Evolutionary conservation across 2,888 invertebrate genomes (phyloP), one percentile per base, ranked within the genome.

Genomic region (Labia minor): DNA sequence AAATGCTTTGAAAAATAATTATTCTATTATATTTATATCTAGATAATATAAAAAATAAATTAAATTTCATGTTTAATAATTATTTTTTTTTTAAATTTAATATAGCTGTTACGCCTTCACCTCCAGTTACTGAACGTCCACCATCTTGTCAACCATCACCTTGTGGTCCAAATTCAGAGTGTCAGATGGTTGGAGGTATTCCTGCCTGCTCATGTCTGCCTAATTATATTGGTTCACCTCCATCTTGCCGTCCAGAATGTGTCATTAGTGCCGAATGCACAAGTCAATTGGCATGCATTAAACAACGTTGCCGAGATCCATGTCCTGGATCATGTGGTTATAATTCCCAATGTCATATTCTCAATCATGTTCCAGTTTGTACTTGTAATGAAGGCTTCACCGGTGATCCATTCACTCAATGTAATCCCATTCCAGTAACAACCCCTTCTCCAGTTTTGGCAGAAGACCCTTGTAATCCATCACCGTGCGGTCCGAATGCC

Each of bases 311-410:
- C 76, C 82, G 84, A 74, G 89, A 92, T 78, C 92, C 92, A 21
- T 92, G 92, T 71, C 85, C 87, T 14, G 90, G 90, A 10, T 90
- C 90, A 0, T 92, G 92, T 73, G 91, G 91, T 16, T 81, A 87
- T 16, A 88, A 89, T 74, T 89, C 90, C 3, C 84, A 85, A 72
- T 92, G 92, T 72, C 86, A 87, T 71, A 88, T 91, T 6, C 76
- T 88, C 21, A 90, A 89, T 75, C 91, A 92, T 75, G 83, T 89
- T 37, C 90, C 91, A n/a, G 85, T 89, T 61, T 90, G 90, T 75
- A 86, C 86, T 1, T 90, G 90, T 73, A 83, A 86, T 70, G 85
- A 85, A 69, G 87, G 87, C 26, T 87, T 83, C 73, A 87, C 86
- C 0, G 90, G 90, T n/a, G 89, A 92, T 83, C 89, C 92, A 37